Conservation (phyloP, 2,888 invertebrate genomes). For the Parapristionchus giblindavisi region DNA sequence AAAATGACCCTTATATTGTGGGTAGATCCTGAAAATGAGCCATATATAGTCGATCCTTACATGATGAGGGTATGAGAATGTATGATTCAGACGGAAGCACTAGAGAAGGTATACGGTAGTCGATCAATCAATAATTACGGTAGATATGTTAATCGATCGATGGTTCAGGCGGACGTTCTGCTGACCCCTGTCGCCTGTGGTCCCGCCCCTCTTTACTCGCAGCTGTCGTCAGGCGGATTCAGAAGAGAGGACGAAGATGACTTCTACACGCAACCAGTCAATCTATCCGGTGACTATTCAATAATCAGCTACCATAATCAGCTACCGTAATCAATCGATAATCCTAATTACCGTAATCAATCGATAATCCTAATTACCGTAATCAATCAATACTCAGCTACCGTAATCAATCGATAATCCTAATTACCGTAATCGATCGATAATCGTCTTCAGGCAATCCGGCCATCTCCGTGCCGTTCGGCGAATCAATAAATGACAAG, state of each 20-base stretch:
- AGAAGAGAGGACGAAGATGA: constrained; percentile 82
- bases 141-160: not conserved
- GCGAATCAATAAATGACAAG: constrained; percentile 38
- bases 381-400: not conserved
- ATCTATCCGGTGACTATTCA: constrained; percentile 83
- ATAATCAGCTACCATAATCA: not conserved
- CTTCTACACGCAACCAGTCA: constrained; percentile 93
- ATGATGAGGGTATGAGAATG: no score
- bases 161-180: constrained; percentile 79
- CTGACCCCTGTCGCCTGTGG: constrained; percentile 90
- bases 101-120: constrained; percentile 70
- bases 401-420: not conserved
- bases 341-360: not conserved
- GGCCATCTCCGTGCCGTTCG: constrained; percentile 63
- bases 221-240: constrained; percentile 81
- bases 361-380: no score
- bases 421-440: not conserved
- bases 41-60: no score
- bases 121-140: no score
- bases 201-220: constrained; percentile 85
- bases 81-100: no score
- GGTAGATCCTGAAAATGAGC: no score
- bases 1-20: no score
- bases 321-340: no score
- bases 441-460: constrained; percentile 54